These are phyloP conservation scores for Pantherophis alleghaniensis DNA, from an alignment of 2,797 vertebrate species.

Conservation along the genomic window DNA sequence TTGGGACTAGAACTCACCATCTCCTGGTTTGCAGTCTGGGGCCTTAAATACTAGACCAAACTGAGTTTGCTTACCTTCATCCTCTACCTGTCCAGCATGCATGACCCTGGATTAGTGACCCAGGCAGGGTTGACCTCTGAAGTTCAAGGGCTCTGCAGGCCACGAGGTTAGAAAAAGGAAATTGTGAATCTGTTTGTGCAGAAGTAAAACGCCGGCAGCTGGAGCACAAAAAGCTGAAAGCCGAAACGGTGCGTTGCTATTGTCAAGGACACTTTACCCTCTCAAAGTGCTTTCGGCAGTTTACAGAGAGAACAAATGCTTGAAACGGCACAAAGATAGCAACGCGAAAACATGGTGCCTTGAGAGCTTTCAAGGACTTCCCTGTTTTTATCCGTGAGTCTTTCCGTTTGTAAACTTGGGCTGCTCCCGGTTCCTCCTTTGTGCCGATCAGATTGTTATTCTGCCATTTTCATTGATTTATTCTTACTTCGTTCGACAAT, in stretches of 20 bases:
- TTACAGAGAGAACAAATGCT: background rate
- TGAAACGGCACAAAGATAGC: background rate
- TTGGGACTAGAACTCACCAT: too few species aligned
- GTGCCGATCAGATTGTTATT: background rate
- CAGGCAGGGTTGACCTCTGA: background rate
- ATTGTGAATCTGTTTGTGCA: background rate
- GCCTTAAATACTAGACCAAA: too few species aligned
- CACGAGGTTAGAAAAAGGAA: background rate
- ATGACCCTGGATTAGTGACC: background rate
- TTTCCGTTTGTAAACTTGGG: background rate
- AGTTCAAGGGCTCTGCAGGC: background rate
- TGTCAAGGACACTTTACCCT: background rate
- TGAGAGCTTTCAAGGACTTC: background rate
- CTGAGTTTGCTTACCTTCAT: background rate
- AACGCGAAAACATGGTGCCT: background rate
- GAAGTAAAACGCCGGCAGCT: background rate
- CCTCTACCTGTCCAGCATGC: background rate
- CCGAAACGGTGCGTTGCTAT: background rate
- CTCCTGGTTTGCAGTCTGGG: too few species aligned
- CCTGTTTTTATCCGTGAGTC: background rate
- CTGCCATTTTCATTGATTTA: background rate
- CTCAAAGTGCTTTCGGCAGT: background rate
- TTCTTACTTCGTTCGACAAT: background rate
- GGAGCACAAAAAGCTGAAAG: background rate
- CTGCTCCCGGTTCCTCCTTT: slow-evolving; percentile 30